These are phyloP conservation scores for Ibycter americanus DNA, from an alignment of 2,797 vertebrate genomes.

Conservation along the genomic window DNA sequence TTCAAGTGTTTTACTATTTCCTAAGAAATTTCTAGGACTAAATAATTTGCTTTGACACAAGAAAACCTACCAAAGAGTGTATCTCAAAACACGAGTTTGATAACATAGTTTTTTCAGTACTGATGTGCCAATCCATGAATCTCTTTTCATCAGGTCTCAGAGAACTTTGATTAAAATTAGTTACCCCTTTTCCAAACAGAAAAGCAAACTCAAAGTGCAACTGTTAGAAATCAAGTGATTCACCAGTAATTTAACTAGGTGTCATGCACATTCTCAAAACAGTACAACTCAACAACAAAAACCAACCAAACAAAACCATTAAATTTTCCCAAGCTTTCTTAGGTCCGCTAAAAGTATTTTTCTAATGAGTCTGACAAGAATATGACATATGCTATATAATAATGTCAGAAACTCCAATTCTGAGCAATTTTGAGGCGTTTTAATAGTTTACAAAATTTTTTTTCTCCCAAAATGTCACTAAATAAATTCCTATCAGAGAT, in stretches of 20 bases:
- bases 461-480: not conserved
- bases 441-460: not conserved
- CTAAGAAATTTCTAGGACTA: not conserved
- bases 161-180: not conserved
- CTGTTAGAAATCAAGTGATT: not conserved
- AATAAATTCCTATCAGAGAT: not conserved
- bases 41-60: not conserved
- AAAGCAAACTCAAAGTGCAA: not conserved
- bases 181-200: not conserved
- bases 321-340: not conserved
- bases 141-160: not conserved
- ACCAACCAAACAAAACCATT: not conserved
- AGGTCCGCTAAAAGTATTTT: not conserved
- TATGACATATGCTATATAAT: not conserved
- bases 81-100: not conserved
- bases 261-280: not conserved
- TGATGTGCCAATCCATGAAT: not conserved
- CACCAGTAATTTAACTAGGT: not conserved
- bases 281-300: not conserved
- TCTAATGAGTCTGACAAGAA: not conserved
- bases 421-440: not conserved
- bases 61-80: not conserved
- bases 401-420: not conserved
- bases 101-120: not conserved
- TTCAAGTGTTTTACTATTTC: not conserved